Percentiles rank a stretch among this genome's conserved stretches.
phyloP scores from a whole-genome alignment of 2,888 invertebrate genomes.

The Anoplius nigerrimus region DNA sequence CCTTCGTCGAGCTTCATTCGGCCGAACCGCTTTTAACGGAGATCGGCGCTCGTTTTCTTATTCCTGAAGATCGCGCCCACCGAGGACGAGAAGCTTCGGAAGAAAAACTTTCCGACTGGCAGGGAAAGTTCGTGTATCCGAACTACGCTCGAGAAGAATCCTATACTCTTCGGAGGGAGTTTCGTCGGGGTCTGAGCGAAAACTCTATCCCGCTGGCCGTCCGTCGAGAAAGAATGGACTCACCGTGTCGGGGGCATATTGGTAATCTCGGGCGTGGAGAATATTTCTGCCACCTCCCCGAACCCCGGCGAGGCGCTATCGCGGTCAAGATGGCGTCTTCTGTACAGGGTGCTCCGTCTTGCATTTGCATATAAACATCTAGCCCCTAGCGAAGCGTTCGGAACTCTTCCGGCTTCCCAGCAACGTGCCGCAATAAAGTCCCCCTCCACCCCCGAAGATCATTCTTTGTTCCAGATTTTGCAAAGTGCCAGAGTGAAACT shows the following conservation, averaged over 20 bases:
- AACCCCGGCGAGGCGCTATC: constrained; percentile 58
- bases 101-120: not conserved
- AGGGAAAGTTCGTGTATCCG: constrained; percentile 22
- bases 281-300: constrained; percentile 56
- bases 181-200: constrained; percentile 37
- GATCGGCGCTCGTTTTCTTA: too few relatives aligned
- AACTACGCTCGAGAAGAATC: not conserved
- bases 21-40: too few relatives aligned
- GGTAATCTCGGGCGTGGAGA: constrained; percentile 64
- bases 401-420: too few relatives aligned
- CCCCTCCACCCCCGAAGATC: not conserved
- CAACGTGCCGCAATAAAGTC: not conserved
- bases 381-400: not conserved
- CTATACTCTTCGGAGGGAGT: constrained; percentile 31
- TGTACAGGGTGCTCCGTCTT: constrained; percentile 34
- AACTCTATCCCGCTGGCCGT: constrained; percentile 40
- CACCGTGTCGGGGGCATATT: constrained; percentile 61
- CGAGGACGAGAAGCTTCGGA: too few relatives aligned
- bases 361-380: constrained; percentile 66
- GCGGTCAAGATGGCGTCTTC: constrained; percentile 65
- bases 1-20: too few relatives aligned
- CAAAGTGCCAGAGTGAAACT: too few relatives aligned
- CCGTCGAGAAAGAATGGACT: constrained; percentile 49
- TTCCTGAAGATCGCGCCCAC: too few relatives aligned
- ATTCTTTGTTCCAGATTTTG: not conserved